Base-by-base conservation (phyloP, 2,888 invertebrate genomes). In the Digitonthophagus gazella region DNA sequence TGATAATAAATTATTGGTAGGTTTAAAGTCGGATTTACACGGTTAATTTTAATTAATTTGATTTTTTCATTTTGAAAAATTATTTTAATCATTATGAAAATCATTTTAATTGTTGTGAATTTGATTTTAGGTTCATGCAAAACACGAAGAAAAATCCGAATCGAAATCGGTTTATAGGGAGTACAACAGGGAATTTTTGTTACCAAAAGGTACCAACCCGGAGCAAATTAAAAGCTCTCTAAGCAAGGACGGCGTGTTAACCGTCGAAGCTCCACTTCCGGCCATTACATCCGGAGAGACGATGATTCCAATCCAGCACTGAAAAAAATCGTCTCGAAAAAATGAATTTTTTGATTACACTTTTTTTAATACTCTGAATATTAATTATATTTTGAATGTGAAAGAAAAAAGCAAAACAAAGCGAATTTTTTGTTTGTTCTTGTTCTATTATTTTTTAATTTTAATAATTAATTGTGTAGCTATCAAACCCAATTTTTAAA, bases 91-190 rank as follows among this genome's bases (percentile, higher is more conserved):
- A 15, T 61, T 3, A 11, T 15, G 15, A 20, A 22, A 20, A 64
- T 1, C 22, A 11, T 64, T 19, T 8, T 19, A 22, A 14, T 54
- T 44, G 8, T 20, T 68, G 22, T 22, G 22, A 56, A 20, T 14
- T 69, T 64, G 57, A n/a, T 71, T 76, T 85, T 88, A 96, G 96
- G 96, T 97, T 65, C 96, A 97, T 82, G 98, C 98, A 72, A 97
- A 97, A 84, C 98, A 98, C 85, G 97, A 98, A 84, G 98, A 98
- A 85, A 97, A 97, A 85, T 91, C 95, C 66, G 96, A 97, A 84
- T 95, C 94, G 80, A 96, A 97, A 86, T 95, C 96, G 58, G 96
- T 97, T 72, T 98, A 96, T 89, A 91, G 97, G 85, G 98, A 98
- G 84, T 98, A 98, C 90, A 97, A 97, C 85, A 90, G 97, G 75